Conservation (phyloP, 2,797 vertebrate species). For the Artibeus lituratus region DNA sequence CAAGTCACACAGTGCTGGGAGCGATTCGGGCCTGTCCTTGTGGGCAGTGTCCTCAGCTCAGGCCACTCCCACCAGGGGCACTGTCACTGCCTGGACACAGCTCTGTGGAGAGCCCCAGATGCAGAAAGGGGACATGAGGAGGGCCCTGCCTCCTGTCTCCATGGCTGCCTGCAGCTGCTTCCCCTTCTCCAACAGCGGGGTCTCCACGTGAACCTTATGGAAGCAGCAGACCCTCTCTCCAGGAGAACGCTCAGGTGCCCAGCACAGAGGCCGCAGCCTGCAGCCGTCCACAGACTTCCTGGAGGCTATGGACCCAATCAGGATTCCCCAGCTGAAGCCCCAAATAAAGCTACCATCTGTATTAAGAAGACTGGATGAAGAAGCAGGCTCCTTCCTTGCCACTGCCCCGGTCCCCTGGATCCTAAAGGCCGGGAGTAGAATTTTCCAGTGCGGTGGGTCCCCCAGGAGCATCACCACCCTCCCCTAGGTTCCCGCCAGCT, state of each 20-base stretch:
- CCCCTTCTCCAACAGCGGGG: neutral
- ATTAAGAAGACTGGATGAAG: neutral
- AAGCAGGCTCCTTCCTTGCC: neutral
- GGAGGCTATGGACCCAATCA: neutral
- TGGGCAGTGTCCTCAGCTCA: neutral
- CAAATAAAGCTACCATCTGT: neutral
- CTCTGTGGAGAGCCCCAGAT: neutral
- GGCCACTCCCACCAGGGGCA: neutral
- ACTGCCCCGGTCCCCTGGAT: rapidly evolving
- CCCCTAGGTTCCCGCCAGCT: neutral
- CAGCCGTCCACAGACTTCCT: neutral
- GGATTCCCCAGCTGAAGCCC: neutral
- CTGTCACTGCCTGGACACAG: neutral
- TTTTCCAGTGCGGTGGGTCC: neutral
- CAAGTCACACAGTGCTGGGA: neutral
- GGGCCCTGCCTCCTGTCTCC: neutral
- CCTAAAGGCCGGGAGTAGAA: neutral
- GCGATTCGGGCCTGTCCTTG: neutral
- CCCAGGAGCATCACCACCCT: too few species aligned
- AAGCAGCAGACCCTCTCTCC: neutral
- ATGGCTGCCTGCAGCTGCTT: neutral
- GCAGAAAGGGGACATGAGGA: neutral
- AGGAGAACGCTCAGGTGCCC: neutral
- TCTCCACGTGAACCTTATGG: neutral
- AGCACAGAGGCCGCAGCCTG: neutral